Conservation (phyloP, 2,888 invertebrate species). For the Trichopria drosophilae region DNA sequence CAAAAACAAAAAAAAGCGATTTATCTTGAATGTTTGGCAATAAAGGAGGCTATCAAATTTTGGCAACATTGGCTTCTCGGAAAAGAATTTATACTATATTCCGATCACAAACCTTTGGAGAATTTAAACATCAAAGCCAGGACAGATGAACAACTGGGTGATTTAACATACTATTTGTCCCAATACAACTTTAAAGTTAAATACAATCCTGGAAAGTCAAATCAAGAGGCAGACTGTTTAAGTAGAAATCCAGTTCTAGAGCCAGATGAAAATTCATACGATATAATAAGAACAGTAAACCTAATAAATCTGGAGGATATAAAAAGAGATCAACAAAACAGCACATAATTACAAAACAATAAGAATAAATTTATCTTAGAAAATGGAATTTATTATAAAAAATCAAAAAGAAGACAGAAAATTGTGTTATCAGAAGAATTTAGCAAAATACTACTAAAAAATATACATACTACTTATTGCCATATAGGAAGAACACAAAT, state of each 20-base stretch:
- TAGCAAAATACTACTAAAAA: conserved; percentile 18
- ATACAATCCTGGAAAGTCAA: conserved; percentile 32
- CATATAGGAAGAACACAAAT: conserved; percentile 32
- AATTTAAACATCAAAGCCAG: conserved; percentile 27
- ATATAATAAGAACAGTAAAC: conserved; percentile 31
- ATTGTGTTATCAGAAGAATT: conserved; percentile 32
- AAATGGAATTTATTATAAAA: too few relatives aligned
- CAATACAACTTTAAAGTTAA: conserved; percentile 27
- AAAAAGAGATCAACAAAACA: conserved; percentile 29
- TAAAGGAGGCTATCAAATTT: conserved; percentile 31
- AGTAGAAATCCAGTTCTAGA: too few relatives aligned
- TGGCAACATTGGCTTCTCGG: conserved; percentile 33
- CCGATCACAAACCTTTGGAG: conserved; percentile 29
- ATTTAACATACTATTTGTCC: conserved; percentile 27
- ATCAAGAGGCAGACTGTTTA: conserved; percentile 35
- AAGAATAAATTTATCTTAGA: conserved; percentile 19
- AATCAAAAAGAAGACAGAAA: conserved; percentile 25
- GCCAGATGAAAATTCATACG: conserved; percentile 29
- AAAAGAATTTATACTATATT: conserved; percentile 10
- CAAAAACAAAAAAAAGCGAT: conserved; percentile 23
- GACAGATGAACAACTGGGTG: conserved; percentile 25
- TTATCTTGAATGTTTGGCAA: conserved; percentile 30
- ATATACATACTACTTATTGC: conserved; percentile 23
- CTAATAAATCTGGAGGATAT: conserved; percentile 32
- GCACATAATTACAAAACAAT: conserved; percentile 14